A percentile compares a stretch with the other conserved stretches of the same genome.
These are phyloP conservation scores for Phlogophora meticulosa DNA, from an alignment of 2,888 invertebrate genomes.

Conservation along the genomic window DNA sequence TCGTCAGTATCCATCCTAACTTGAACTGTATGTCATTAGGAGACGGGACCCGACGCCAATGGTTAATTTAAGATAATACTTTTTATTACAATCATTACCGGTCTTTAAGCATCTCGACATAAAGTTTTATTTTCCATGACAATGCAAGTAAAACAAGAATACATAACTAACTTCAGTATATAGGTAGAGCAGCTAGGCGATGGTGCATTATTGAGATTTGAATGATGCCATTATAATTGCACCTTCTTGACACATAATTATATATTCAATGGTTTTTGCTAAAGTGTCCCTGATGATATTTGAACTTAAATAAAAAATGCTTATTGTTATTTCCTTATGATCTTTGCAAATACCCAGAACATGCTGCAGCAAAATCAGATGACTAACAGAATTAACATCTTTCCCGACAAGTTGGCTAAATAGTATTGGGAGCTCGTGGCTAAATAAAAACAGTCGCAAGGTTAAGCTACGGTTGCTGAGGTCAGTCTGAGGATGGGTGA, in stretches of 20 bases:
- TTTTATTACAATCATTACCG: too few species aligned
- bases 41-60: too few species aligned
- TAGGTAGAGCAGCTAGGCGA: background rate
- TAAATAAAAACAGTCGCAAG: too few species aligned
- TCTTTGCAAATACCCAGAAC: conserved; percentile 21
- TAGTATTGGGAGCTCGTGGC: too few species aligned
- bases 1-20: too few species aligned
- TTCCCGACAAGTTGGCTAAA: conserved; percentile 29
- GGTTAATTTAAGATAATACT: background rate
- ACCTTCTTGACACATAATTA: background rate
- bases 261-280: too few species aligned
- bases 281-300: conserved; percentile 1
- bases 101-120: background rate
- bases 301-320: conserved; percentile 9
- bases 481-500: too few species aligned
- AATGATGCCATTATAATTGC: conserved; percentile 5
- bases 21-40: too few species aligned
- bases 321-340: conserved; percentile 39
- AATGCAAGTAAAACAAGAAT: conserved; percentile 6
- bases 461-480: too few species aligned
- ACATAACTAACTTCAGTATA: background rate
- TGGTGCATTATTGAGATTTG: background rate
- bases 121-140: background rate
- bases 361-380: conserved; percentile 45
- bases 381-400: conserved; percentile 52